Conservation (phyloP, 2,888 invertebrate species). For the Punctoribates punctum region DNA sequence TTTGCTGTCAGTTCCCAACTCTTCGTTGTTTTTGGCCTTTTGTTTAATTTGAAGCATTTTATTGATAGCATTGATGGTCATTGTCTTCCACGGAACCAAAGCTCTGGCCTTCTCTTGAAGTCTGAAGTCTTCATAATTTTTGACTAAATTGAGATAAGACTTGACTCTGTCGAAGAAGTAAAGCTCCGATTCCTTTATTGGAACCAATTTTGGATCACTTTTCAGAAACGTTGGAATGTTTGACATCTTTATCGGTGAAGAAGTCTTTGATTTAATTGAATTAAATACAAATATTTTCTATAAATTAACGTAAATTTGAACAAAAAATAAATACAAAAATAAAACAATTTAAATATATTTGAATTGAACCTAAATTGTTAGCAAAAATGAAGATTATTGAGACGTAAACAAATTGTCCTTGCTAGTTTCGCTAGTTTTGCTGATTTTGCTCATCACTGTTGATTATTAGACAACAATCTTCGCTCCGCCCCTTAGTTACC, state of each 20-base stretch:
- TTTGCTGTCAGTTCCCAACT: constrained; percentile 50
- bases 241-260: constrained; percentile 13
- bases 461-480: too few species aligned
- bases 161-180: constrained; percentile 26
- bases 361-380: too few species aligned
- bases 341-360: too few species aligned
- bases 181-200: neutral
- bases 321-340: too few species aligned
- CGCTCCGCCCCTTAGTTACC: too few species aligned
- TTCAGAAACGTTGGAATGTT: constrained; percentile 19
- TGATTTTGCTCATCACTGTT: too few species aligned
- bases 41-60: constrained; percentile 21
- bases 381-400: too few species aligned
- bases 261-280: too few species aligned
- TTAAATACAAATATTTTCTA: too few species aligned
- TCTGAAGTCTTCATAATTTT: constrained; percentile 15
- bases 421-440: too few species aligned
- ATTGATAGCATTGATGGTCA: constrained; percentile 32
- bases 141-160: constrained; percentile 29
- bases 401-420: too few species aligned
- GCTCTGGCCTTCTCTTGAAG: constrained; percentile 24
- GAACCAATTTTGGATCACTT: constrained; percentile 14
- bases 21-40: neutral
- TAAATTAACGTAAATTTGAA: too few species aligned
- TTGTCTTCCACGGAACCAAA: constrained; percentile 26